phyloP scores from a whole-genome alignment of 2,113 vertebrate genomes.

The Neopipo cinnamomea region DNA sequence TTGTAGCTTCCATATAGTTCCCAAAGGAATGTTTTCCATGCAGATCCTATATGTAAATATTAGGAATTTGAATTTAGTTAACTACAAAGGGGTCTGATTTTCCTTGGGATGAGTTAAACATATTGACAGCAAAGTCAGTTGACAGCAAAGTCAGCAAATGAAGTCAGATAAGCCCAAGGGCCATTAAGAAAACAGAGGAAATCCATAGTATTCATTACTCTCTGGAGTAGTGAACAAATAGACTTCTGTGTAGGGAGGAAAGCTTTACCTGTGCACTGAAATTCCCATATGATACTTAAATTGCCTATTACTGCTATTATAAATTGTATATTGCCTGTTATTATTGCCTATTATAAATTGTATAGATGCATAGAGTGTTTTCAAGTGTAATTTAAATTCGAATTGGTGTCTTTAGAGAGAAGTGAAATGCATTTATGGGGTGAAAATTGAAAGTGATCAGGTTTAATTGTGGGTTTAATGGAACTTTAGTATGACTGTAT shows the following conservation, averaged over 20 bases:
- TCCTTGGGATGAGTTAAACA: background rate
- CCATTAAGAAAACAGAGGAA: background rate
- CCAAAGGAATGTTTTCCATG: background rate
- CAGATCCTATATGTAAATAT: background rate
- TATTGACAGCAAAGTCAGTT: background rate
- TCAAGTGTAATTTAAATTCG: conserved; percentile 11
- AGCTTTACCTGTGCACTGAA: background rate
- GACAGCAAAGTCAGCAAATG: background rate
- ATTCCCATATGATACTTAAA: background rate
- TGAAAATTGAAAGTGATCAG: background rate
- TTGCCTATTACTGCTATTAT: background rate
- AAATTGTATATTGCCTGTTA: background rate
- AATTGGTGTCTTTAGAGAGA: background rate
- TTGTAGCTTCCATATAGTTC: background rate
- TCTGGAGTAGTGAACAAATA: background rate
- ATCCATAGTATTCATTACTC: background rate
- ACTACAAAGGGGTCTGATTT: background rate
- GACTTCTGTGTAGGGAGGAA: background rate
- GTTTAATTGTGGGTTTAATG: background rate
- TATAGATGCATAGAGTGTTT: background rate
- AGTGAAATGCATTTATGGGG: background rate
- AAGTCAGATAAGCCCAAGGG: background rate
- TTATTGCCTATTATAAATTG: background rate
- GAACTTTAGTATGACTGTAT: background rate
- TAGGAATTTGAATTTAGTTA: background rate